Evolutionary conservation across 2,888 invertebrate genomes (phyloP).

Genomic region (Drosophila eohydei): DNA sequence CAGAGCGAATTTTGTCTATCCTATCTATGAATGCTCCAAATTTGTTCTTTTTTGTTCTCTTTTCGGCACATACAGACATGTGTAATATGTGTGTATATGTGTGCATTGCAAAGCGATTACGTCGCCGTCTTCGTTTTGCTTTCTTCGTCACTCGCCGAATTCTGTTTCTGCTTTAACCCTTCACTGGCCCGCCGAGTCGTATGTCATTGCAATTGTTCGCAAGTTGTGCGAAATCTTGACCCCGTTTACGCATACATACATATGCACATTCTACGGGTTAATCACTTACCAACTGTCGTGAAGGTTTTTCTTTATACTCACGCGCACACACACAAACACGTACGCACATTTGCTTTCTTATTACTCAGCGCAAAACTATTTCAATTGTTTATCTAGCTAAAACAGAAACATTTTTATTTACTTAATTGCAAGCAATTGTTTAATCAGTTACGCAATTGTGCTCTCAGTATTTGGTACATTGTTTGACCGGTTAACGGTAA

Average conservation of each 20-base stretch:
- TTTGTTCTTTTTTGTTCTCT: slow-evolving; percentile 37
- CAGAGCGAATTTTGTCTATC: slow-evolving; percentile 32
- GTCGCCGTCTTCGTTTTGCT: slow-evolving; percentile 63
- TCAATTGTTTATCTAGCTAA: slow-evolving; percentile 51
- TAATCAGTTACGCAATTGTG: slow-evolving; percentile 77
- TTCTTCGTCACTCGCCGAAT: slow-evolving; percentile 49
- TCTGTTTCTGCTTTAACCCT: slow-evolving; percentile 63
- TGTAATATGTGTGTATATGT: slow-evolving; percentile 25
- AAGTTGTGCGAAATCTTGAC: slow-evolving; percentile 65
- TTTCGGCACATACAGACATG: slow-evolving; percentile 20
- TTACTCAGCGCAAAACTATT: slow-evolving; percentile 55
- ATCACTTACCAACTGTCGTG: slow-evolving; percentile 16
- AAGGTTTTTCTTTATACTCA: slow-evolving; percentile 37
- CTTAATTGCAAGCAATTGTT: slow-evolving; percentile 74
- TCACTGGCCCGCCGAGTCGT: slow-evolving; percentile 38
- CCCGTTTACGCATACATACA: slow-evolving; percentile 48
- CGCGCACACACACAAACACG: slow-evolving; percentile 15
- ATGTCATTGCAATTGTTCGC: slow-evolving; percentile 35
- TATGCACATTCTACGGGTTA: neutral
- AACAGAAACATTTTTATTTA: slow-evolving; percentile 43
- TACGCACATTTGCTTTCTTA: slow-evolving; percentile 35
- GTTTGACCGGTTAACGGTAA: slow-evolving; percentile 60
- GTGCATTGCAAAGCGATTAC: slow-evolving; percentile 79
- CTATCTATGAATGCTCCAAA: slow-evolving; percentile 61
- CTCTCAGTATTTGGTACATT: slow-evolving; percentile 37